Evolutionary conservation across 2,797 vertebrate genomes (phyloP).

Genomic region (Bradypodion pumilum): DNA sequence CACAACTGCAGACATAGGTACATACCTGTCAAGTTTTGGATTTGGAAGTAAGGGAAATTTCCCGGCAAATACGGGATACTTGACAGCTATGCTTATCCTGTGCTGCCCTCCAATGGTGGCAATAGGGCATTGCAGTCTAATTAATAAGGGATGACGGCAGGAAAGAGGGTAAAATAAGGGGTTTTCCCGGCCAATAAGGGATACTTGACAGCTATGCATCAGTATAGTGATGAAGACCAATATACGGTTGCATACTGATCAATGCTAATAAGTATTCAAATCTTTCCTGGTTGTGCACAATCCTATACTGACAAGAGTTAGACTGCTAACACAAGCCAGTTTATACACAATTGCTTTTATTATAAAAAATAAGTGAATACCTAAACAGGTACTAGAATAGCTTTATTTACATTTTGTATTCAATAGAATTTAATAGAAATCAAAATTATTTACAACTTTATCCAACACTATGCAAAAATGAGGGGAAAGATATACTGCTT

Average conservation of each 20-base stretch:
- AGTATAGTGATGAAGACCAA: no score
- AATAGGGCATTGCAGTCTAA: no score
- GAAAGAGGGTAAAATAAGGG: no score
- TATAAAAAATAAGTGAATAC: conserved; percentile 39
- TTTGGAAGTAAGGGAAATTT: no score
- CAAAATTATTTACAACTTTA: conserved; percentile 77
- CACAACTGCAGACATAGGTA: background rate
- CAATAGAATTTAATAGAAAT: conserved; percentile 80
- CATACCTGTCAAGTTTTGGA: no score
- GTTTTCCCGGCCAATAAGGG: no score
- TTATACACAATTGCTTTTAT: conserved; percentile 38
- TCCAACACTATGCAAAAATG: conserved; percentile 54
- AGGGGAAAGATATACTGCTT: conserved; percentile 67
- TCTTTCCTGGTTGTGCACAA: background rate
- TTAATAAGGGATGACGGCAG: no score
- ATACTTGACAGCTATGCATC: no score
- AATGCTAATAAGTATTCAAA: background rate
- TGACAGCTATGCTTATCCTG: no score
- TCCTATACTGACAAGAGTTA: conserved; percentile 5
- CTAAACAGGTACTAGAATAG: conserved; percentile 66
- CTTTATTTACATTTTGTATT: conserved; percentile 83
- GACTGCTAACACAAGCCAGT: conserved; percentile 24
- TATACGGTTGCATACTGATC: no score
- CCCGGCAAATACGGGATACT: no score
- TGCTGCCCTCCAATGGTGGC: no score